phyloP scores from a whole-genome alignment of 2,797 vertebrate species.

The Pteronotus mesoamericanus region DNA sequence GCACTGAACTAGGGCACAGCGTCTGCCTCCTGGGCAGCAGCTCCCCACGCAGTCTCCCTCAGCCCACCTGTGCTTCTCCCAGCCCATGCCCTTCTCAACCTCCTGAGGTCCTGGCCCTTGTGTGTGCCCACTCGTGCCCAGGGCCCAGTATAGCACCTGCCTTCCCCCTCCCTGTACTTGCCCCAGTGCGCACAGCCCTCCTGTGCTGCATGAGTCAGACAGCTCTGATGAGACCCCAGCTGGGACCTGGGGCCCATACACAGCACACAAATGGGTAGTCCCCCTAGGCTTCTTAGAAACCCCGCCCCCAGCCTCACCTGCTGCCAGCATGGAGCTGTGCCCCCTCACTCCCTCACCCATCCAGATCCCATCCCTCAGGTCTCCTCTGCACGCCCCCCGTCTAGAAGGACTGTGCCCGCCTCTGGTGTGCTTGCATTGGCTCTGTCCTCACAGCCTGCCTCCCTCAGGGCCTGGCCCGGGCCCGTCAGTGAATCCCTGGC shows the following conservation, averaged over 20 bases:
- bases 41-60: not conserved
- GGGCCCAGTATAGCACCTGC: not conserved
- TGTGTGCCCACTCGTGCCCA: not conserved
- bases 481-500: not conserved
- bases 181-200: not conserved
- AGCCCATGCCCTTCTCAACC: fast-evolving
- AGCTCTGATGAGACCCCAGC: not conserved
- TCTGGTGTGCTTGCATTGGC: not conserved
- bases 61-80: not conserved
- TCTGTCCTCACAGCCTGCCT: no score
- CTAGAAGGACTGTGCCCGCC: not conserved
- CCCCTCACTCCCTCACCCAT: no score
- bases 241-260: fast-evolving
- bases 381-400: fast-evolving
- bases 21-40: not conserved
- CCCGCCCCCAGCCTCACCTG: no score
- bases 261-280: fast-evolving
- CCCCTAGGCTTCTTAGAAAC: no score
- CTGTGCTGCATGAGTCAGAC: not conserved
- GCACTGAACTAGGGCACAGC: not conserved
- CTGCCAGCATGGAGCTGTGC: fast-evolving
- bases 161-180: not conserved
- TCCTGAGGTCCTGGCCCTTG: not conserved
- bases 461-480: not conserved
- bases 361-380: no score